These are phyloP conservation scores for Lottia scabra DNA, from an alignment of 2,888 invertebrate species.

Conservation along the genomic window DNA sequence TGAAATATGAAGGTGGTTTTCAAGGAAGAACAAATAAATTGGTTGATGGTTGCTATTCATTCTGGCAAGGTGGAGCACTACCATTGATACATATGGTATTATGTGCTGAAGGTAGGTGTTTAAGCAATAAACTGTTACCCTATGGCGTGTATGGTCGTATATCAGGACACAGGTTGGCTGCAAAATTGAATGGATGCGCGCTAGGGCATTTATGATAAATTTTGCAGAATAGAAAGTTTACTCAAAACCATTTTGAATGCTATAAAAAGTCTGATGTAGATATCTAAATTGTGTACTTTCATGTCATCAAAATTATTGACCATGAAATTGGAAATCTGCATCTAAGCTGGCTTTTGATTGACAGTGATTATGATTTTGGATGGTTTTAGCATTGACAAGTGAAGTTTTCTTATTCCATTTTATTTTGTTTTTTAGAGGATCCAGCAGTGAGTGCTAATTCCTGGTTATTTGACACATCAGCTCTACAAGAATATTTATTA, in stretches of 20 bases:
- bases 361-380: too few relatives aligned
- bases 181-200: too few relatives aligned
- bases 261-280: neutral
- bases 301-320: too few relatives aligned
- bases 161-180: too few relatives aligned
- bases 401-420: neutral
- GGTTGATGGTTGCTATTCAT: conserved; percentile 98
- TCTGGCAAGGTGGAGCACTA: conserved; percentile 97
- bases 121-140: too few relatives aligned
- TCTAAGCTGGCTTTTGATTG: too few relatives aligned
- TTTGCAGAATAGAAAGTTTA: too few relatives aligned
- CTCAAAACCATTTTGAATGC: neutral
- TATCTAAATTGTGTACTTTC: too few relatives aligned
- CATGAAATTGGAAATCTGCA: too few relatives aligned
- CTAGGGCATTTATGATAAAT: too few relatives aligned
- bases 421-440: conserved; percentile 49
- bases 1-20: conserved; percentile 95
- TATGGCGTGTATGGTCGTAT: too few relatives aligned
- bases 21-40: conserved; percentile 95
- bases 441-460: conserved; percentile 62
- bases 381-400: neutral
- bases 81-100: conserved; percentile 80
- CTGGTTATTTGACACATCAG: conserved; percentile 83
- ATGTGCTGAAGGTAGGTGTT: conserved; percentile 46
- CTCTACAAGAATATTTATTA: conserved; percentile 94